These are phyloP conservation scores for Scrobipalpa atriplicella DNA, from an alignment of 2,888 invertebrate species.

Conservation along the genomic window DNA sequence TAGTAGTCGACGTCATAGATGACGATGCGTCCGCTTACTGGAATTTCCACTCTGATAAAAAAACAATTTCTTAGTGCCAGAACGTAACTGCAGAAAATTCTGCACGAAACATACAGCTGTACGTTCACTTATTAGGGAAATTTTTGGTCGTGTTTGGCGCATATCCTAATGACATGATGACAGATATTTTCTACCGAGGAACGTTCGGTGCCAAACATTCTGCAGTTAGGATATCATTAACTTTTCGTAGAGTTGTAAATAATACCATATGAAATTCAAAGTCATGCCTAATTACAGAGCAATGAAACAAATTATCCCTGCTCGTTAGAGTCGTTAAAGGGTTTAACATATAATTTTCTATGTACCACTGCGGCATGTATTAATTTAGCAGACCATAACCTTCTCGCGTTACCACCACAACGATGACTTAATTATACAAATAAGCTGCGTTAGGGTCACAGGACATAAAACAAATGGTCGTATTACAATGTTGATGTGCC, in stretches of 20 bases:
- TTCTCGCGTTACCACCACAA: conserved; percentile 4
- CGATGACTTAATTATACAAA: conserved; percentile 10
- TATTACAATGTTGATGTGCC: conserved; percentile 14
- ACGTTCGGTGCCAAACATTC: too few relatives aligned
- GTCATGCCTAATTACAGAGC: background rate
- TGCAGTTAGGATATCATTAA: background rate
- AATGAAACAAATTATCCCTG: conserved; percentile 4
- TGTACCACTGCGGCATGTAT: background rate
- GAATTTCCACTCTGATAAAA: too few relatives aligned
- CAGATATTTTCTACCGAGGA: background rate
- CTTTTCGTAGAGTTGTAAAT: too few relatives aligned
- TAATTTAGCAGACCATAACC: conserved; percentile 6
- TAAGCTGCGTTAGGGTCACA: background rate
- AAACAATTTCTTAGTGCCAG: too few relatives aligned
- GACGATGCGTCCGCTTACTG: too few relatives aligned
- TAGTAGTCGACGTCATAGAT: too few relatives aligned
- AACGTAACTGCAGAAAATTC: too few relatives aligned
- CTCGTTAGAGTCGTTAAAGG: background rate
- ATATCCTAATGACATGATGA: background rate
- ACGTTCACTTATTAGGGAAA: too few relatives aligned
- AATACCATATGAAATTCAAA: too few relatives aligned
- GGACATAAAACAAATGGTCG: conserved; percentile 14
- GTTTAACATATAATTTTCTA: background rate
- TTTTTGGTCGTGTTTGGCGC: too few relatives aligned
- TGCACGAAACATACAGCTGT: too few relatives aligned